A percentile compares a stretch with the other conserved stretches of the same genome.
phyloP scores from a whole-genome alignment of 2,888 invertebrate species.

The Thera britannica region DNA sequence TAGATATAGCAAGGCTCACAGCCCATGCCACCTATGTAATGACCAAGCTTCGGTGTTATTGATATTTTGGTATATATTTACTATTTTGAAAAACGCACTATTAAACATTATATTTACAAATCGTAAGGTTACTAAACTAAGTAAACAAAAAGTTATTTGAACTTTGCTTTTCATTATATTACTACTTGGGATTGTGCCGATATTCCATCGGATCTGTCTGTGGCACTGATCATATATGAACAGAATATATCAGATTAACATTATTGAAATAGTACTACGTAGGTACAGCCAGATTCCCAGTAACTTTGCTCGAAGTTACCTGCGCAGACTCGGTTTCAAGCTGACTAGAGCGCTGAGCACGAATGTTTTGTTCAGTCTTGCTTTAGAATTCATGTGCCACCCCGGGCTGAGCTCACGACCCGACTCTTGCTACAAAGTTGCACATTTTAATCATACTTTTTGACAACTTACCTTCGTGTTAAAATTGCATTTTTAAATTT shows the following conservation, averaged over 20 bases:
- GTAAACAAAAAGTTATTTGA: neutral
- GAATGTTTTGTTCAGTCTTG: constrained; percentile 3
- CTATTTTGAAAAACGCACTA: neutral
- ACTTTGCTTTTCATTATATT: neutral
- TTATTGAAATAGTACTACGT: neutral
- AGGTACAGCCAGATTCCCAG: neutral
- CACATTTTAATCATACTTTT: neutral
- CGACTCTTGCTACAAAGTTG: neutral
- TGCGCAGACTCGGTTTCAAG: constrained; percentile 5
- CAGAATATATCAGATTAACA: too few relatives aligned
- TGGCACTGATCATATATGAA: too few relatives aligned
- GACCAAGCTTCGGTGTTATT: neutral
- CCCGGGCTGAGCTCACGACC: neutral
- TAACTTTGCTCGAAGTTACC: neutral
- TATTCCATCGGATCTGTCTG: too few relatives aligned
- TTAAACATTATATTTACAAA: neutral
- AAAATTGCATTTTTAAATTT: too few relatives aligned
- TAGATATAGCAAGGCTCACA: neutral
- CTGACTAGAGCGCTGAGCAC: neutral
- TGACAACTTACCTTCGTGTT: neutral
- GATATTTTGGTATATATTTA: neutral
- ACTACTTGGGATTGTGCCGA: neutral
- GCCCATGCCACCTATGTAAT: too few relatives aligned
- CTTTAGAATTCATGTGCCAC: neutral
- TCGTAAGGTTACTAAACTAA: neutral